A percentile compares a stretch with the other conserved stretches of the same genome.
Conservation (phyloP, 2,797 vertebrate species). For the Peromyscus aztecus region DNA sequence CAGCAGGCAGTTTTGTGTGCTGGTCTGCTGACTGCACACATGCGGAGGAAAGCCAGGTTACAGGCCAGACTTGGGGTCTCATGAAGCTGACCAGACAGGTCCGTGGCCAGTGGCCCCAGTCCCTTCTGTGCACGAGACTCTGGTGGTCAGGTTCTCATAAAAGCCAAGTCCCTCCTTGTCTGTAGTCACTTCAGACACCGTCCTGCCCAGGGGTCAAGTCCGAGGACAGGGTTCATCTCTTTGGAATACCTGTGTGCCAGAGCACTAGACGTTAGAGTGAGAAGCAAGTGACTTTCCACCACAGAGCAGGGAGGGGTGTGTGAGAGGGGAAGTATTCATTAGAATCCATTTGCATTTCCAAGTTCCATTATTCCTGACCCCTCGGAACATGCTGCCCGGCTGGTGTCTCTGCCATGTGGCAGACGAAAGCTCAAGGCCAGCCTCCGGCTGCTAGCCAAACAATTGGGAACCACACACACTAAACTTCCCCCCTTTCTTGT, state of each 20-base stretch:
- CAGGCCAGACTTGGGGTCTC: background rate
- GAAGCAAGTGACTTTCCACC: background rate
- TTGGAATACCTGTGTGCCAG: background rate
- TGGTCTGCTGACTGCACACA: background rate
- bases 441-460: constrained; percentile 82
- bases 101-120: background rate
- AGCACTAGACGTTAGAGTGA: background rate
- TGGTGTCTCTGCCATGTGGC: constrained; percentile 82
- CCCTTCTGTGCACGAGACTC: background rate
- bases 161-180: background rate
- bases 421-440: constrained; percentile 82
- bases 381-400: constrained; percentile 76
- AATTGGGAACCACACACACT: constrained; percentile 77
- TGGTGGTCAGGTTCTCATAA: background rate
- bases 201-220: background rate
- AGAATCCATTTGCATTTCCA: constrained; percentile 79
- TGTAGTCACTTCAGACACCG: background rate
- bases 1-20: fast-evolving
- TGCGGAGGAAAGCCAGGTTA: fast-evolving
- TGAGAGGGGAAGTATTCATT: constrained; percentile 59
- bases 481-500: constrained; percentile 80
- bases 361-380: constrained; percentile 76
- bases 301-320: background rate
- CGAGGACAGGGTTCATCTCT: background rate
- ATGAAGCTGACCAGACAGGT: background rate